phyloP scores from a whole-genome alignment of 2,888 invertebrate species.

The Drosophila fulvimacula region DNA sequence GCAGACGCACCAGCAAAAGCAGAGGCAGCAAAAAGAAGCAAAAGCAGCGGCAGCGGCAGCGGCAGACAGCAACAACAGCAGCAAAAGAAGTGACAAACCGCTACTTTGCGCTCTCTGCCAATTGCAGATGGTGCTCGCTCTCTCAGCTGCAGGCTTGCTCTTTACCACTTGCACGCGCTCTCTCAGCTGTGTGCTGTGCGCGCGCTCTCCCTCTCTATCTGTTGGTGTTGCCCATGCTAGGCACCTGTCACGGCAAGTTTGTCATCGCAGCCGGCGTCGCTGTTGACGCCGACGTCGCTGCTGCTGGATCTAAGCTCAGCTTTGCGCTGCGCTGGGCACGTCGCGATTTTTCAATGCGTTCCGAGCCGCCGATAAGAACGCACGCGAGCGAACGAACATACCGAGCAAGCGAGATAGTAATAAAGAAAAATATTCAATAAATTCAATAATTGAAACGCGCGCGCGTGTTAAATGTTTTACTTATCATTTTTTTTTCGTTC shows the following conservation, averaged over 20 bases:
- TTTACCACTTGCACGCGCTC: no score
- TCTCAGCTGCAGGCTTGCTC: not conserved
- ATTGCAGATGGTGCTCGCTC: not conserved
- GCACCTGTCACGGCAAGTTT: conserved; percentile 67
- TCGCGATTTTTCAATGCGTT: conserved; percentile 79
- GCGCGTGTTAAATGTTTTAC: conserved; percentile 50
- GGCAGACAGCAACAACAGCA: not conserved
- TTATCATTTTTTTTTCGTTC: conserved; percentile 8
- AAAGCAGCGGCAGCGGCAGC: not conserved
- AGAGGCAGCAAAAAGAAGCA: not conserved
- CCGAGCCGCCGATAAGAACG: conserved; percentile 80
- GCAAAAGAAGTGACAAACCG: conserved; percentile 1
- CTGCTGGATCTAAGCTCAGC: conserved; percentile 24
- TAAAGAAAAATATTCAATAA: conserved; percentile 11
- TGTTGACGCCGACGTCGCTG: conserved; percentile 18
- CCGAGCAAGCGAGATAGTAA: conserved; percentile 9
- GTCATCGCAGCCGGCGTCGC: conserved; percentile 6
- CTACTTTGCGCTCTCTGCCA: conserved; percentile 15
- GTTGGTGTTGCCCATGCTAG: conserved; percentile 5
- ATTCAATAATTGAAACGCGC: conserved; percentile 30
- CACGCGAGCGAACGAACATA: conserved; percentile 58
- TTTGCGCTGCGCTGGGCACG: conserved; percentile 58
- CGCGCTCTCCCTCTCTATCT: not conserved
- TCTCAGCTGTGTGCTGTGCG: not conserved
- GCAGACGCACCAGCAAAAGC: not conserved